phyloP scores from a whole-genome alignment of 2,797 vertebrate genomes.

The Varecia variegata region DNA sequence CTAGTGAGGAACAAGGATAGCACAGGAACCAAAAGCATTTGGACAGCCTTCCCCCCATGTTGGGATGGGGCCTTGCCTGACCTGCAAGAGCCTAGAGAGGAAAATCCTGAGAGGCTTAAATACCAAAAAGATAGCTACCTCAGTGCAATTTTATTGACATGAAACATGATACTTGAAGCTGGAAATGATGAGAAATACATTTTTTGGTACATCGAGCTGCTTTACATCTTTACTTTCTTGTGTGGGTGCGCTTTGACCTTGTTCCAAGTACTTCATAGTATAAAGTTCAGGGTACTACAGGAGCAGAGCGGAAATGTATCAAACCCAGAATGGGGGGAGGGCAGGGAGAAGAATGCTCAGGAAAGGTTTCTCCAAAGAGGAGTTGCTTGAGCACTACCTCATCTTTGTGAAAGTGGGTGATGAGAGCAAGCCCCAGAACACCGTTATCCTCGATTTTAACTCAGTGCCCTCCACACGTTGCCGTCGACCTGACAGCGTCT shows the following conservation, averaged over 20 bases:
- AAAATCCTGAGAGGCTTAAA: background rate
- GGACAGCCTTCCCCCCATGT: background rate
- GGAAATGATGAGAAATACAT: background rate
- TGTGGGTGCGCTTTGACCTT: background rate
- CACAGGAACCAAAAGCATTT: background rate
- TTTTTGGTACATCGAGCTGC: background rate
- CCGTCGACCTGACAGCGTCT: background rate
- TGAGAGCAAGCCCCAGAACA: background rate
- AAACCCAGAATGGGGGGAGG: rapidly evolving
- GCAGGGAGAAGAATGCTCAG: background rate
- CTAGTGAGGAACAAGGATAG: background rate
- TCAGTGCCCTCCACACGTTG: background rate
- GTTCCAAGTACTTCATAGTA: background rate
- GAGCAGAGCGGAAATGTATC: background rate
- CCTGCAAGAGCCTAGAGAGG: background rate
- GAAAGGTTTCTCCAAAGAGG: background rate
- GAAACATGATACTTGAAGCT: background rate
- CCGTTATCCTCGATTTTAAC: background rate
- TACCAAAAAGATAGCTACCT: background rate
- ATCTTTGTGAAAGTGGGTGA: background rate
- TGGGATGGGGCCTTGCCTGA: no score
- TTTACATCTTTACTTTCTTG: background rate
- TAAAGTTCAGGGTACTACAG: background rate
- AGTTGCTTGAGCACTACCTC: background rate
- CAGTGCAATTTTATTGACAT: background rate